Evolutionary conservation across 1,140 invertebrate species (phyloP).

Genomic region (Philotrypesis tridentata): DNA sequence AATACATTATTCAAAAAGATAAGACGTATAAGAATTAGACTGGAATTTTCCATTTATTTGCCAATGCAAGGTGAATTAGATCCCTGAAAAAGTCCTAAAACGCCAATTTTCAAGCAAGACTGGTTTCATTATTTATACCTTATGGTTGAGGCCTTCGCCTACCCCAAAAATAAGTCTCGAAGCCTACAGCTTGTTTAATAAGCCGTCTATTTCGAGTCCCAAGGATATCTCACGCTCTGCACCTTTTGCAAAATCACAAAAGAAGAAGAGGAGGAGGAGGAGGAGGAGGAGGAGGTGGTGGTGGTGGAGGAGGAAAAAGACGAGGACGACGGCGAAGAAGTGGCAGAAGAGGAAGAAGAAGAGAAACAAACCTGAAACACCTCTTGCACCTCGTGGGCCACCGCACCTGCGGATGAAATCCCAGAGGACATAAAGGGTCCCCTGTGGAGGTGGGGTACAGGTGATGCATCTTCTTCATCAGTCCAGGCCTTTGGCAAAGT

Average conservation of each 20-base stretch:
- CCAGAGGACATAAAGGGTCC: slow-evolving; percentile 90
- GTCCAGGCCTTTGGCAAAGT: background rate
- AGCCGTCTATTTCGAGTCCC: too few relatives aligned
- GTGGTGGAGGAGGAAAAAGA: too few relatives aligned
- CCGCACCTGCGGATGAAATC: slow-evolving; percentile 94
- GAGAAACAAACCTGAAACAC: slow-evolving; percentile 83
- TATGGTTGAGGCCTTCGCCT: background rate
- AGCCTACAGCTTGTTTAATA: too few relatives aligned
- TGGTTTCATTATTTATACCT: background rate
- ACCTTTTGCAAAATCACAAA: too few relatives aligned
- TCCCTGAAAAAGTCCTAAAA: background rate
- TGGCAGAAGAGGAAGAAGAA: background rate
- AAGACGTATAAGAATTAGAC: too few relatives aligned
- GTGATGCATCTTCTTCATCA: slow-evolving; percentile 80
- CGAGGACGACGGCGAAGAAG: too few relatives aligned
- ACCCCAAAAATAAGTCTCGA: background rate
- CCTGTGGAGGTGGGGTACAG: slow-evolving; percentile 86
- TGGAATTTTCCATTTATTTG: too few relatives aligned
- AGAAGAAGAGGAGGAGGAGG: too few relatives aligned
- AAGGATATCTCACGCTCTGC: too few relatives aligned
- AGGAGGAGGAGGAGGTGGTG: too few relatives aligned
- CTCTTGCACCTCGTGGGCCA: slow-evolving; percentile 94
- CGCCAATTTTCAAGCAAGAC: background rate
- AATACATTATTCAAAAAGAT: too few relatives aligned
- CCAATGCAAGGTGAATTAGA: too few relatives aligned